phyloP scores from a whole-genome alignment of 2,888 invertebrate genomes.

The Melipona bicolor region DNA sequence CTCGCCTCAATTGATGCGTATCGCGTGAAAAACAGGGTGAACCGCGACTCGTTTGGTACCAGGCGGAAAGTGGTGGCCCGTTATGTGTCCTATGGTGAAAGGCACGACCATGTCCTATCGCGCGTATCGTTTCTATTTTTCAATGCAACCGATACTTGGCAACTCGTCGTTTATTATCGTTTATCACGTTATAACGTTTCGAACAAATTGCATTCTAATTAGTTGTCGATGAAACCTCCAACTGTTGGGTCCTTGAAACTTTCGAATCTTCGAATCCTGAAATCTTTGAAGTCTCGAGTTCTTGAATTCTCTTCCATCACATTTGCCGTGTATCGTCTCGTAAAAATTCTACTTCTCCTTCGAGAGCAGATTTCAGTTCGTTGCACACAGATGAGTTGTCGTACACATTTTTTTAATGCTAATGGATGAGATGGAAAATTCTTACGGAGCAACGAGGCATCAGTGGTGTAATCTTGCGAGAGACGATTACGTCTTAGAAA shows the following conservation, averaged over 20 bases:
- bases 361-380: no score
- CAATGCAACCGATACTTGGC: not conserved
- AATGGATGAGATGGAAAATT: conserved; percentile 45
- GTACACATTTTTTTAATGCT: conserved; percentile 41
- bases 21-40: conserved; percentile 26
- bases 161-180: not conserved
- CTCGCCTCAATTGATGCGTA: conserved; percentile 42
- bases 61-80: not conserved
- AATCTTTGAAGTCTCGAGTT: not conserved
- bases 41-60: conserved; percentile 16
- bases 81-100: conserved; percentile 27
- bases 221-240: no score
- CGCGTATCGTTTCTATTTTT: not conserved
- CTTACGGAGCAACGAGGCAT: not conserved
- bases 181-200: not conserved
- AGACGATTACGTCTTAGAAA: conserved; percentile 11
- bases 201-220: no score
- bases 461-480: conserved; percentile 29
- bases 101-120: not conserved
- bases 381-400: conserved; percentile 19
- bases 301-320: no score
- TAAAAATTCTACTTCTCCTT: not conserved
- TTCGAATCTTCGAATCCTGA: not conserved
- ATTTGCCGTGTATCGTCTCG: no score
- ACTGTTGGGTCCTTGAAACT: not conserved